These are phyloP conservation scores for Eulemur rubriventer DNA, from an alignment of 2,797 vertebrate species.

Conservation along the genomic window DNA sequence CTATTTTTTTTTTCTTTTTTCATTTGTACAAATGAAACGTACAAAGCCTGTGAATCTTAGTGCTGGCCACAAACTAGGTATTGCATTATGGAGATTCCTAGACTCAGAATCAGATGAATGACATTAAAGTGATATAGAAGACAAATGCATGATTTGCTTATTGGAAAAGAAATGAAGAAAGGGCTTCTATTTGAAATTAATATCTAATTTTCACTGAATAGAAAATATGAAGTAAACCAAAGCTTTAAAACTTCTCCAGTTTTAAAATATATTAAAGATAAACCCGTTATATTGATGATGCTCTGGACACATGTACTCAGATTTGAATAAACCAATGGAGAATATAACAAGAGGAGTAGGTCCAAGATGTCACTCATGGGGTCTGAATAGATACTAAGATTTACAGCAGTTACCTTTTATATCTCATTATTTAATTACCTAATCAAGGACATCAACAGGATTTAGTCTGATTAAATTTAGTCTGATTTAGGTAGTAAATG, in stretches of 20 bases:
- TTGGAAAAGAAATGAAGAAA: conserved; percentile 29
- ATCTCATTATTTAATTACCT: conserved; percentile 52
- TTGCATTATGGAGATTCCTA: background rate
- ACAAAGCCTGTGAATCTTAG: background rate
- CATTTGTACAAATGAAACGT: conserved; percentile 20
- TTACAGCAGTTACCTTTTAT: background rate
- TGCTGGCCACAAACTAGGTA: background rate
- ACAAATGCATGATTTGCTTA: background rate
- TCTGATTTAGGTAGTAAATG: conserved; percentile 67
- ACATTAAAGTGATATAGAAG: background rate
- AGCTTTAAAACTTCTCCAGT: background rate
- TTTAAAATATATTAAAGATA: conserved; percentile 10
- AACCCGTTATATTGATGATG: background rate
- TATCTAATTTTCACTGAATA: conserved; percentile 39
- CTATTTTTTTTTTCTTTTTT: background rate
- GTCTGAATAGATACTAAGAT: conserved; percentile 2
- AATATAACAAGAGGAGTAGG: background rate
- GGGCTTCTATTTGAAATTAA: conserved; percentile 33
- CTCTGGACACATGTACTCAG: background rate
- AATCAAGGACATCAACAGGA: conserved; percentile 60
- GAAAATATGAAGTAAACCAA: conserved; percentile 29
- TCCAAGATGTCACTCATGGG: background rate
- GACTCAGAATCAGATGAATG: conserved; percentile 8
- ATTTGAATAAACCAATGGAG: background rate
- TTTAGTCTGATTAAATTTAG: conserved; percentile 78